Base-by-base conservation (phyloP, 2,888 invertebrate genomes). In the Cerastoderma edule region DNA sequence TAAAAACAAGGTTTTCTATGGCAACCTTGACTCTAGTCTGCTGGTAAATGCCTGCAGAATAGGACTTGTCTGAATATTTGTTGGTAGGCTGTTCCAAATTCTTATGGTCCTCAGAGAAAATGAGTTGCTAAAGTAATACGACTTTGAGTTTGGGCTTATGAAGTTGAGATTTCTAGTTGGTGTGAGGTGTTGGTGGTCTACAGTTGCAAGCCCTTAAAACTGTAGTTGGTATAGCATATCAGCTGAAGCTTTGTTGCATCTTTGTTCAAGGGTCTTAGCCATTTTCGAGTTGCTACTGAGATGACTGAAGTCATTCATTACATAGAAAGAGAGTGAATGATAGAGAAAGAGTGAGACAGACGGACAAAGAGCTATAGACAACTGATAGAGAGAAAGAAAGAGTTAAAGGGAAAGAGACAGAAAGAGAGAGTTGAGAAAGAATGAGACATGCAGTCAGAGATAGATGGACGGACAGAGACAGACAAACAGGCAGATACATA, bases 11-110 rank as follows among this genome's bases (percentile, higher is more conserved):
- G n/a, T n/a, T n/a, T n/a, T n/a, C n/a, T n/a, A n/a, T n/a, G n/a
- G n/a, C n/a, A n/a, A n/a, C n/a, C n/a, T n/a, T n/a, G 48, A 19
- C 48, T n/a, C 48, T 22, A 48, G 48, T 19, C 48, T 48, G n/a
- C 22, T 19, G 22, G 48, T n/a, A 48, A 48, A 48, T 6, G 48
- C n/a, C 5, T 22, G 5, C n/a, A 48, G 48, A 48, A 19, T 10
- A 22, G n/a, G 48, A 22, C 48, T 48, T n/a, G 48, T 5, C 48
- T 48, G 16, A 22, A 48, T 22, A n/a, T 19, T 10, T 19, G 22
- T 19, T 19, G 48, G 6, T 22, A 48, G 22, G 16, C 5, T 48
- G 48, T 48, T 48, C 48, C 6, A 48, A 22, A 48, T 19, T 48
- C 22, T 48, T 10, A 48, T 48, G 16, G 48, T 48, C 22, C 6